phyloP scores from a whole-genome alignment of 2,888 invertebrate species.

The Mesorhabditis spiculigera region DNA sequence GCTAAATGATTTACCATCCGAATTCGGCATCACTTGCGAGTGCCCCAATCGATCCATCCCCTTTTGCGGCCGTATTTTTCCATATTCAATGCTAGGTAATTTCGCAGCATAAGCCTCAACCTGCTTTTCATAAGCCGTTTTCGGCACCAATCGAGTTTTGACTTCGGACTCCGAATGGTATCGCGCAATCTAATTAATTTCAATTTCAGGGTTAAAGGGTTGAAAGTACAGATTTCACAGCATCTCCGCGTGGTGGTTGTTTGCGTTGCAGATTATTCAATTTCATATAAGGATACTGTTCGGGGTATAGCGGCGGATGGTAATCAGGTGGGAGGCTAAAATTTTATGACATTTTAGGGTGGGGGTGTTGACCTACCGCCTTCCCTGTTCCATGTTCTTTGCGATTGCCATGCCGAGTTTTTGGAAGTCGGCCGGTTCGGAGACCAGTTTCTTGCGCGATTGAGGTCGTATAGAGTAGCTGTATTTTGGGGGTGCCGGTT shows the following conservation, averaged over 20 bases:
- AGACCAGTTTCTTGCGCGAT: background rate
- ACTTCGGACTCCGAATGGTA: too few species aligned
- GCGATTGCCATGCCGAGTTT: slow-evolving; percentile 4
- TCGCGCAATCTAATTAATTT: too few species aligned
- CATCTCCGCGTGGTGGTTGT: background rate
- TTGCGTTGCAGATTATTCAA: background rate
- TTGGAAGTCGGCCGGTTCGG: slow-evolving; percentile 6
- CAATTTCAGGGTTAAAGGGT: too few species aligned
- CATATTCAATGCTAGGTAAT: too few species aligned
- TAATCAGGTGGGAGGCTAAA: background rate
- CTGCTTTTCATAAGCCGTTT: too few species aligned
- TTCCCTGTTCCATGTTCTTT: background rate
- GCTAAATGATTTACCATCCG: too few species aligned
- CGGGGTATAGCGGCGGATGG: background rate
- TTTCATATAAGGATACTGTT: slow-evolving; percentile 4
- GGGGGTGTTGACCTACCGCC: background rate
- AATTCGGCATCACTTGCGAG: too few species aligned
- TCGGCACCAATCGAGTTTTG: too few species aligned
- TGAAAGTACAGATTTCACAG: background rate
- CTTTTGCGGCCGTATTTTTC: too few species aligned
- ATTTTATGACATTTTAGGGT: background rate
- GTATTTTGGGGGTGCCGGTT: too few species aligned
- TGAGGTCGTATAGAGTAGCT: background rate
- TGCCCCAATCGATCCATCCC: too few species aligned
- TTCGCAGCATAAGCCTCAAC: too few species aligned